Conservation (phyloP, 2,797 vertebrate genomes). For the Clarias fuscus region DNA sequence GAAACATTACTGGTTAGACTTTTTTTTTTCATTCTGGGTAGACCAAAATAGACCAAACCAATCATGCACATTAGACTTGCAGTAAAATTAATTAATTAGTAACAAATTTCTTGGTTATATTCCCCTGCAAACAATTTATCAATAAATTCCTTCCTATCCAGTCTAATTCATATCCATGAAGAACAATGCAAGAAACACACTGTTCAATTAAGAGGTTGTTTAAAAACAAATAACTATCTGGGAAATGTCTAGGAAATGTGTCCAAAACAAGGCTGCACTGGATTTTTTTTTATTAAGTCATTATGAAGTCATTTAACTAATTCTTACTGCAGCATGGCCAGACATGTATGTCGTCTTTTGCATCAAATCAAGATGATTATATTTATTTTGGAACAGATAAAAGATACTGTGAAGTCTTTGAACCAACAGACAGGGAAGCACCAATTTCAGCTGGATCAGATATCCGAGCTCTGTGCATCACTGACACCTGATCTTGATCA, state of each 20-base stretch:
- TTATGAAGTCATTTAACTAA: background rate
- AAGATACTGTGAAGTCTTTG: background rate
- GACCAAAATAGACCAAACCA: background rate
- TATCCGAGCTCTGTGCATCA: background rate
- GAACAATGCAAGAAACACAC: background rate
- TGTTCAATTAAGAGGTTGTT: background rate
- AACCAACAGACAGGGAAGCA: background rate
- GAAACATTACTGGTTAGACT: background rate
- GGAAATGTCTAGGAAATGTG: background rate
- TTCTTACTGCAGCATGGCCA: background rate
- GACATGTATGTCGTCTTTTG: background rate
- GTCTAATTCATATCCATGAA: background rate
- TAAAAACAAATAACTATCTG: background rate
- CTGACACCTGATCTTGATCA: slow-evolving; percentile 8
- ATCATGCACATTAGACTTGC: background rate
- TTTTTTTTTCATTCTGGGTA: background rate
- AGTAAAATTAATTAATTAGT: background rate
- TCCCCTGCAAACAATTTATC: background rate
- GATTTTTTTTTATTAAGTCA: background rate
- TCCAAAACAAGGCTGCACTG: background rate
- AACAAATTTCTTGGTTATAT: background rate
- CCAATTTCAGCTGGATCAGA: background rate
- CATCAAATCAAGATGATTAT: background rate
- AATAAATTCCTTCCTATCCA: background rate
- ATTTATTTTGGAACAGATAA: background rate